Conservation (phyloP, 2,888 invertebrate genomes). For the Nasonia oneida region DNA sequence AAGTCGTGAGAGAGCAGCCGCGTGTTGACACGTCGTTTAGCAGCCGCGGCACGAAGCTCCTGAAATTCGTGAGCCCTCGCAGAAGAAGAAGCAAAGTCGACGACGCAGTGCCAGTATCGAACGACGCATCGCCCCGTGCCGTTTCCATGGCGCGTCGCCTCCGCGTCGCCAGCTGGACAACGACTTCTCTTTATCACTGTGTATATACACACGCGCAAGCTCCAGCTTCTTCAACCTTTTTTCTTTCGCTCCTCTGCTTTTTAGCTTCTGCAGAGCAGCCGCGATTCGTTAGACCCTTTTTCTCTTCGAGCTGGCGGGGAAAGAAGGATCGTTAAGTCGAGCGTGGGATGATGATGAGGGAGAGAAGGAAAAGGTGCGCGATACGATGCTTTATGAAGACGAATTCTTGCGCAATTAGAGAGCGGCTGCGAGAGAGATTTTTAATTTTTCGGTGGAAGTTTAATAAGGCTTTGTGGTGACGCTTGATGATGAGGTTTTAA, state of each 20-base stretch:
- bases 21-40: conserved; percentile 60
- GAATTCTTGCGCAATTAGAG: conserved; percentile 57
- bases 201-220: not conserved
- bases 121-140: conserved; percentile 37
- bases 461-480: conserved; percentile 48
- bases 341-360: conserved; percentile 2
- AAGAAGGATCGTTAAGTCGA: conserved; percentile 42
- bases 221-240: not conserved
- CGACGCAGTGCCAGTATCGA: not conserved
- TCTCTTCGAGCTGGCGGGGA: not conserved
- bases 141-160: conserved; percentile 61
- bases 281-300: conserved; percentile 35
- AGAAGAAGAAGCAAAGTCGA: not conserved
- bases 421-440: not conserved
- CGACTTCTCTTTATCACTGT: conserved; percentile 43
- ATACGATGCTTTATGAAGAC: conserved; percentile 54
- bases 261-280: not conserved
- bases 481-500: not conserved
- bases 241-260: not conserved
- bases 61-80: conserved; percentile 30
- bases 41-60: conserved; percentile 54
- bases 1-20: conserved; percentile 22
- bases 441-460: conserved; percentile 36
- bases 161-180: conserved; percentile 63
- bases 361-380: not conserved